phyloP scores from a whole-genome alignment of 30 jellyfish, hydroid and myxozoan genomes.

The Rhopilema esculentum region DNA sequence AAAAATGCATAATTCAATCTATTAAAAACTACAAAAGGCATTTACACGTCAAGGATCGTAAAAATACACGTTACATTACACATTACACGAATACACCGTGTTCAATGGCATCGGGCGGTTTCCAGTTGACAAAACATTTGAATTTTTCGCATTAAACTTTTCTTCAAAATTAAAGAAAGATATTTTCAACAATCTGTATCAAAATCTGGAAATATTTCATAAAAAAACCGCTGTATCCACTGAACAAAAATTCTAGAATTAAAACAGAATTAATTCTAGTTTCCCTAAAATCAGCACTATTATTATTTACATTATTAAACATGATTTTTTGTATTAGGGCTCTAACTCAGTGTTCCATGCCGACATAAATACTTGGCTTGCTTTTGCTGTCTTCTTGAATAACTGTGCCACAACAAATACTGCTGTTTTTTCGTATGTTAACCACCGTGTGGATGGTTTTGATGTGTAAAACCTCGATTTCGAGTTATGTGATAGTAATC shows the following conservation, averaged over 20 bases:
- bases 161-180: too few species aligned
- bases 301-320: constrained; percentile 36
- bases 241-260: neutral
- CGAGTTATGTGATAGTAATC: neutral
- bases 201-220: neutral
- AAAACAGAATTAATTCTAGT: neutral
- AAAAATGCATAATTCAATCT: neutral
- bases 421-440: neutral
- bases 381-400: neutral
- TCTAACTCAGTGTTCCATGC: neutral
- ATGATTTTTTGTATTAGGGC: neutral
- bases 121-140: too few species aligned
- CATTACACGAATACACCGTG: neutral
- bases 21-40: constrained; percentile 22
- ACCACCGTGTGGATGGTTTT: neutral
- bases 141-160: too few species aligned
- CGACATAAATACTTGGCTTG: neutral
- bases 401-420: neutral
- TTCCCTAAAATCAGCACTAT: constrained; percentile 14
- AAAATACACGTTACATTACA: too few species aligned
- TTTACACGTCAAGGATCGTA: constrained; percentile 16
- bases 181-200: too few species aligned
- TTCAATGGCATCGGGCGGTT: neutral
- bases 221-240: neutral
- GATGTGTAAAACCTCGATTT: neutral